Evolutionary conservation across 1,140 invertebrate species (phyloP), one percentile per base, ranked within the genome.

Genomic region (Drosophila hydei): DNA sequence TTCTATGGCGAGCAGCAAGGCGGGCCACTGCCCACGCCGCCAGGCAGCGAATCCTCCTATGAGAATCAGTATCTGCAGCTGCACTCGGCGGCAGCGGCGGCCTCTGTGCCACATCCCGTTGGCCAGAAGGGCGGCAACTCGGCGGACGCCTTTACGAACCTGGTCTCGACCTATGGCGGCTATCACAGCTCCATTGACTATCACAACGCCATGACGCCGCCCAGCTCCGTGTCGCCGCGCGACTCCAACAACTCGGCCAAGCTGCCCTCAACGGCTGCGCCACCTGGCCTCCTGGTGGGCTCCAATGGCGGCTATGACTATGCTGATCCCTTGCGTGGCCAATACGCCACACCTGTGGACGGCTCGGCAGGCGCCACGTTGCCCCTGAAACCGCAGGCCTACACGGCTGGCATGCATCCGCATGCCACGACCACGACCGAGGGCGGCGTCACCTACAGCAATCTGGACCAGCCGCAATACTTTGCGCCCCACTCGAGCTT

Each of bases 191-290:
- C 94, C 3, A 94, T 96, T 16, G 96, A 97, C 81, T 96, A 97
- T 81, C 96, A 97, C 85, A 97, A 97, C 23, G 97, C 97, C 12
- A 98, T 98, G 96, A 98, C 97, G 0, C 98, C 97, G 45, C 97
- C 98, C 9, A 97, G 97, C 0, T 98, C 97, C 2, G 97, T 98
- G 0, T 98, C 97, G 7, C 98, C 98, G 0, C 93, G 97, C 47
- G 97, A 98, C 80, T 78, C 78, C 12, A 89, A 77, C 42, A 91
- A 90, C 33, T 69, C 76, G 1, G 71, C 77, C 21, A 89, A 97
- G 97, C 90, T 95, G 95, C 89, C 94, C 94, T 69, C 94, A 94
- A 68, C 91, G 92, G 7, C 93, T 96, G 90, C 95, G 95, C 89
- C 94, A 94, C 74, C 21, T 30, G 65, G 62, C 91, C 92, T 72